phyloP scores from a whole-genome alignment of 1,140 invertebrate species.

The Archivesica marissinica region DNA sequence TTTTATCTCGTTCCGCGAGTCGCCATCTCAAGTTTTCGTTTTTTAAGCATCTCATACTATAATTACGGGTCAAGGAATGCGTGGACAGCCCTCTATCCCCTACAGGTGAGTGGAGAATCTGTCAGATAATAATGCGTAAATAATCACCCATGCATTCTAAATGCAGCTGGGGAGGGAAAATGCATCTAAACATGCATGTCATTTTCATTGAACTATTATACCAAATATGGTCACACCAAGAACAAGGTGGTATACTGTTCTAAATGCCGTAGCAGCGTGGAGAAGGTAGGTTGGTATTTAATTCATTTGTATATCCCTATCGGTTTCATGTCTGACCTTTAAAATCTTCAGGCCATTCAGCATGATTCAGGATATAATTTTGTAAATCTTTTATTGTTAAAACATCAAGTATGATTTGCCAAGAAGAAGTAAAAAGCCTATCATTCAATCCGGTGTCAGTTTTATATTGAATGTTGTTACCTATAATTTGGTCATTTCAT shows the following conservation, averaged over 20 bases:
- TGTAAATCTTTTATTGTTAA: constrained; percentile 49
- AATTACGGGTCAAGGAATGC: constrained; percentile 25
- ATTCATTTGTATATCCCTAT: background rate
- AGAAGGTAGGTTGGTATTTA: background rate
- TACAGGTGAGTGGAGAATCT: constrained; percentile 40
- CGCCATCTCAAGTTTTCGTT: constrained; percentile 6
- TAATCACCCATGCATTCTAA: constrained; percentile 21
- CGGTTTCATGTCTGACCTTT: constrained; percentile 11
- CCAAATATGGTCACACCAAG: background rate
- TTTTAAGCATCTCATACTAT: background rate
- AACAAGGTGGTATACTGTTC: background rate
- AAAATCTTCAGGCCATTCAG: background rate
- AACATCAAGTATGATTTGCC: constrained; percentile 3
- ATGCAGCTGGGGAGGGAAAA: constrained; percentile 45
- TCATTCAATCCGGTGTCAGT: constrained; percentile 54
- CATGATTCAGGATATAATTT: constrained; percentile 36
- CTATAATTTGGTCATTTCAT: constrained; percentile 65
- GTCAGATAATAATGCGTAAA: constrained; percentile 51
- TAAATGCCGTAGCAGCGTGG: background rate
- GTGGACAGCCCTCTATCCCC: background rate
- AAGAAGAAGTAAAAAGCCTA: constrained; percentile 31
- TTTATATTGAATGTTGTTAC: constrained; percentile 34
- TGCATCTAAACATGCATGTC: constrained; percentile 61
- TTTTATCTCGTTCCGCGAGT: constrained; percentile 6
- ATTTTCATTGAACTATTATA: constrained; percentile 29